Evolutionary conservation across 1,140 invertebrate species (phyloP).

Genomic region (Conus ventricosus): DNA sequence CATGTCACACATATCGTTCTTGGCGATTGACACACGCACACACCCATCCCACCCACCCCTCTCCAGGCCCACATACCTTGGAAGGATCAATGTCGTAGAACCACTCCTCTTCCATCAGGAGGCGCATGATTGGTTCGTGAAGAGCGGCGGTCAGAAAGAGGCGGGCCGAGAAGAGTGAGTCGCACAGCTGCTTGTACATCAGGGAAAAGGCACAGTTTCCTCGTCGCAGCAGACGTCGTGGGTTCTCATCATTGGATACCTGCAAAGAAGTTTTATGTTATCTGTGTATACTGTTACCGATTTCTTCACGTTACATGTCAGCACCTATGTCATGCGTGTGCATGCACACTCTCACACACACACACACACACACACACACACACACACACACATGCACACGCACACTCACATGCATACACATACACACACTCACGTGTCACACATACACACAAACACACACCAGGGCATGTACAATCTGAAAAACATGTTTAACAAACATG

Average conservation of each 20-base stretch:
- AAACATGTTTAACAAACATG: too few species aligned
- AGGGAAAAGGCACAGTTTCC: constrained; percentile 91
- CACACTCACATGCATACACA: background rate
- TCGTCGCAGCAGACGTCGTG: constrained; percentile 86
- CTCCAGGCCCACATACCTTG: constrained; percentile 77
- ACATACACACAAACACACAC: too few species aligned
- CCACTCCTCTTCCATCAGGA: constrained; percentile 94
- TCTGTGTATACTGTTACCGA: background rate
- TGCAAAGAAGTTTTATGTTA: constrained; percentile 36
- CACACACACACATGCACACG: too few species aligned
- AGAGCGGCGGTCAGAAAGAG: constrained; percentile 94
- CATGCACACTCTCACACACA: too few species aligned
- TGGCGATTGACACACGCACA: too few species aligned
- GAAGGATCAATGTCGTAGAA: constrained; percentile 94
- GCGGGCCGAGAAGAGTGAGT: constrained; percentile 92
- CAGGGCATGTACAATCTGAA: too few species aligned
- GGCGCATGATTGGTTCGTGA: constrained; percentile 91
- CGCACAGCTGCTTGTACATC: constrained; percentile 92
- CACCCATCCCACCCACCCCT: too few species aligned
- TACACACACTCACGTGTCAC: too few species aligned
- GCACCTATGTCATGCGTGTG: too few species aligned
- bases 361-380: too few species aligned
- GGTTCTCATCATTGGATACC: constrained; percentile 84
- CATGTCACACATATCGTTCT: too few species aligned
- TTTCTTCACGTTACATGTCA: background rate